Conservation (phyloP, 2,888 invertebrate species). For the Ectobius pallidus region DNA sequence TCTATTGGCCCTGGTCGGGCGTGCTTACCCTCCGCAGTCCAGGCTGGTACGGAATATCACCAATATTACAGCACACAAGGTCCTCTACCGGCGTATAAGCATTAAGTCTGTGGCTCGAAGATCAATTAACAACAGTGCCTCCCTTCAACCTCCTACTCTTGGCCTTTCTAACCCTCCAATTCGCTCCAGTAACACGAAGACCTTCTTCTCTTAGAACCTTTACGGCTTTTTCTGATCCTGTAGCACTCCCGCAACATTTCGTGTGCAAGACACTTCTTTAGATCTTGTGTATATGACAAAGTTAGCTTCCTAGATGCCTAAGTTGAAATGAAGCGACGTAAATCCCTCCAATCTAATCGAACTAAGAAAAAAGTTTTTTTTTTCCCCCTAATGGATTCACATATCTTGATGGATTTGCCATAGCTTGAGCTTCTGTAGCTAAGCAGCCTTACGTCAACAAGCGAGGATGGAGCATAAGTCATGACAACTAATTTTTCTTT, state of each 20-base stretch:
- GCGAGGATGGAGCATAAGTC: too few species aligned
- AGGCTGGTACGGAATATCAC: conserved; percentile 40
- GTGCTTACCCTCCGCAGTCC: background rate
- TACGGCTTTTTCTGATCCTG: conserved; percentile 27
- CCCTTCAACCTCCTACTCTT: conserved; percentile 32
- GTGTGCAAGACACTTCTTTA: background rate
- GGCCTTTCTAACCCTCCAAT: conserved; percentile 34
- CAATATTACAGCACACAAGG: conserved; percentile 39
- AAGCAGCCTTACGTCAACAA: too few species aligned
- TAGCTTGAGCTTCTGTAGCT: too few species aligned
- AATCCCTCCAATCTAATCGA: background rate
- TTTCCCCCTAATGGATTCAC: background rate
- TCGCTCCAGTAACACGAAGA: conserved; percentile 38
- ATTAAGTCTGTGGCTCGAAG: conserved; percentile 40
- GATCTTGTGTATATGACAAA: background rate
- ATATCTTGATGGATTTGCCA: background rate
- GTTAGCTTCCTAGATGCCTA: background rate
- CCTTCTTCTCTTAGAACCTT: conserved; percentile 18
- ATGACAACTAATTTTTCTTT: too few species aligned
- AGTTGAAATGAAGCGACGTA: background rate
- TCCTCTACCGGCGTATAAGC: conserved; percentile 34
- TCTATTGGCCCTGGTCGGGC: background rate
- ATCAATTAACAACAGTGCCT: conserved; percentile 42
- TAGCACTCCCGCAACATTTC: conserved; percentile 4
- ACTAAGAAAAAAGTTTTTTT: background rate